These are phyloP conservation scores for Garrulus glandarius DNA, from an alignment of 2,797 vertebrate species.

Conservation along the genomic window DNA sequence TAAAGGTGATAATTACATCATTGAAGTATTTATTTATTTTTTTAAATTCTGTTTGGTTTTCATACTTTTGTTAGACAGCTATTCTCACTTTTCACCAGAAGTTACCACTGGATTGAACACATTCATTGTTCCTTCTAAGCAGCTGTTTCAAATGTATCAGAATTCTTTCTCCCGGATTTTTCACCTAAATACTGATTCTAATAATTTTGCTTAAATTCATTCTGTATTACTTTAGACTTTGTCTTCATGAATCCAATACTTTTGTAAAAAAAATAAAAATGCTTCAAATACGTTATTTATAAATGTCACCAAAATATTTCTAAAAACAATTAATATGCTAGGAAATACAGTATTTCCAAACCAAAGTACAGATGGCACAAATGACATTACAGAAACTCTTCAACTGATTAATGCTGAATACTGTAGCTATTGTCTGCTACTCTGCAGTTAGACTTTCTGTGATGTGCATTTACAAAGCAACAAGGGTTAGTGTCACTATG, in stretches of 20 bases:
- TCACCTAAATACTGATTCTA: conserved; percentile 61
- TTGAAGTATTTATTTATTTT: background rate
- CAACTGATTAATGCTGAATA: conserved; percentile 24
- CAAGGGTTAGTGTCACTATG: conserved; percentile 30
- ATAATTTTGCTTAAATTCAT: conserved; percentile 57
- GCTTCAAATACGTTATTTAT: conserved; percentile 46
- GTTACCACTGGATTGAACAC: background rate
- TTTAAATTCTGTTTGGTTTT: background rate
- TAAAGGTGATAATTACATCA: background rate
- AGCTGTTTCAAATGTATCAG: conserved; percentile 61
- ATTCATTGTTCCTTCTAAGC: conserved; percentile 26
- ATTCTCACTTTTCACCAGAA: conserved; percentile 5
- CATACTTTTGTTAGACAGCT: background rate
- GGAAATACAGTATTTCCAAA: conserved; percentile 44
- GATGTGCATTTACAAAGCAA: conserved; percentile 53
- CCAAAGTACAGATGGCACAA: conserved; percentile 51
- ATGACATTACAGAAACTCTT: conserved; percentile 39
- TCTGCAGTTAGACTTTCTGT: background rate
- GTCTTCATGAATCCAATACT: conserved; percentile 26
- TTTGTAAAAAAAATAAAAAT: background rate
- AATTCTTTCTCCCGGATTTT: conserved; percentile 42
- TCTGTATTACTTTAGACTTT: conserved; percentile 52
- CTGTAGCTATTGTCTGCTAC: conserved; percentile 32
- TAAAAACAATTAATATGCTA: conserved; percentile 51
- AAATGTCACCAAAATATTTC: conserved; percentile 25